Conservation (phyloP, 64 coral and sea anemone species). For the Anthopleura sola region DNA sequence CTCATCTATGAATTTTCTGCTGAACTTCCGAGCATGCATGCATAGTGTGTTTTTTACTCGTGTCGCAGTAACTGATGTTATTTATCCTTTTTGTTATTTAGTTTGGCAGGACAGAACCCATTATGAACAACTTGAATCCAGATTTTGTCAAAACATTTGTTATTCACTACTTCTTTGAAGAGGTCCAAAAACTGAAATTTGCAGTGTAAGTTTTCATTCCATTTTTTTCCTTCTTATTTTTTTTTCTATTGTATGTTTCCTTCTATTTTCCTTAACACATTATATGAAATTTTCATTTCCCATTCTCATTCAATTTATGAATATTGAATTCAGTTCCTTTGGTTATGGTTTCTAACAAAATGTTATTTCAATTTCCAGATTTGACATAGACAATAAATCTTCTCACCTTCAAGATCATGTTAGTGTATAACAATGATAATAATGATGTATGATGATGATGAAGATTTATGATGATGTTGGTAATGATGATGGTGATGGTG, state of each 20-base stretch:
- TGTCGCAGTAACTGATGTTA: no score
- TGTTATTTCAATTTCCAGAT: slow-evolving; percentile 41
- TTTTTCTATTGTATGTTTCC: not conserved
- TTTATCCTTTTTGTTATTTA: slow-evolving; percentile 1
- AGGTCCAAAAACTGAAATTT: slow-evolving; percentile 92
- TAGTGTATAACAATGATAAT: not conserved
- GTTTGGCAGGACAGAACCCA: slow-evolving; percentile 91
- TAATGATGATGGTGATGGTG: no score
- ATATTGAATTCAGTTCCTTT: no score
- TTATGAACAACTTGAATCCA: slow-evolving; percentile 93
- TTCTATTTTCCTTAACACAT: not conserved
- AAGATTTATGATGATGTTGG: no score
- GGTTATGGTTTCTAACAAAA: not conserved
- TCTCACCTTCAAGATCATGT: slow-evolving; percentile 81
- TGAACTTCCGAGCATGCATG: no score
- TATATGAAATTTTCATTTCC: no score
- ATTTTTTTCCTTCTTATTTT: not conserved
- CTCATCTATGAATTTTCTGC: no score
- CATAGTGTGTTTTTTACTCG: no score
- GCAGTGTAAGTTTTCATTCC: slow-evolving; percentile 78
- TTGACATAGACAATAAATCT: slow-evolving; percentile 91
- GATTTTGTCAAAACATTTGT: slow-evolving; percentile 96
- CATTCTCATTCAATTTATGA: no score
- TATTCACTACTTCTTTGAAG: slow-evolving; percentile 94
- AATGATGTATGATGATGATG: no score